Percentiles rank a stretch among this genome's conserved stretches.
Evolutionary conservation across 37 sponge, comb jelly and placozoan species (phyloP).

Genomic region (Eunapius fragilis): DNA sequence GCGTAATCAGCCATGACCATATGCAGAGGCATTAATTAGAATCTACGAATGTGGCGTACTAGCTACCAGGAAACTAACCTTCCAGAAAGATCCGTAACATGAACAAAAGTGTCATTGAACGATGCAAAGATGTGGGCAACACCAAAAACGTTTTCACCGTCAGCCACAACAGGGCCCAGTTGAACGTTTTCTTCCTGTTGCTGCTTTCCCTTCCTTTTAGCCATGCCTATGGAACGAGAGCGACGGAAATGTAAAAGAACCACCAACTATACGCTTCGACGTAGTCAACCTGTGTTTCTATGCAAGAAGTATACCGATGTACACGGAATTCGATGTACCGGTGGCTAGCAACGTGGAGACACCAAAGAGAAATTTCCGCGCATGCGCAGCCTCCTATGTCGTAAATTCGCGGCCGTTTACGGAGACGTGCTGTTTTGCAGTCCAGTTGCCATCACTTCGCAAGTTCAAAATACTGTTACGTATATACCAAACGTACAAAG

Average conservation of each 20-base stretch:
- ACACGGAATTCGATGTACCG: background rate
- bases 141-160: conserved; percentile 97
- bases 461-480: too few species aligned
- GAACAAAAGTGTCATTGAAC: conserved; percentile 99
- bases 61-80: conserved; percentile 34
- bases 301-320: background rate
- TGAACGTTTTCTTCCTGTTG: conserved; percentile 90
- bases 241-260: background rate
- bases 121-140: conserved; percentile 99
- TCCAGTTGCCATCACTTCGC: too few species aligned
- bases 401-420: background rate
- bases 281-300: background rate
- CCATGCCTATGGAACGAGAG: background rate
- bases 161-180: conserved; percentile 91
- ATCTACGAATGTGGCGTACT: background rate
- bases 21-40: background rate
- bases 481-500: too few species aligned
- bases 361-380: background rate
- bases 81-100: conserved; percentile 98
- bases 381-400: background rate
- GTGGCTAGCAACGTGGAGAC: background rate
- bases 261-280: background rate
- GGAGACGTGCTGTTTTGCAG: background rate
- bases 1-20: background rate
- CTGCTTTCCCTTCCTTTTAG: conserved; percentile 79